A percentile compares a stretch with the other conserved stretches of the same genome.
These are phyloP conservation scores for Drosophila hydei DNA, from an alignment of 1,140 invertebrate genomes.

Conservation along the genomic window DNA sequence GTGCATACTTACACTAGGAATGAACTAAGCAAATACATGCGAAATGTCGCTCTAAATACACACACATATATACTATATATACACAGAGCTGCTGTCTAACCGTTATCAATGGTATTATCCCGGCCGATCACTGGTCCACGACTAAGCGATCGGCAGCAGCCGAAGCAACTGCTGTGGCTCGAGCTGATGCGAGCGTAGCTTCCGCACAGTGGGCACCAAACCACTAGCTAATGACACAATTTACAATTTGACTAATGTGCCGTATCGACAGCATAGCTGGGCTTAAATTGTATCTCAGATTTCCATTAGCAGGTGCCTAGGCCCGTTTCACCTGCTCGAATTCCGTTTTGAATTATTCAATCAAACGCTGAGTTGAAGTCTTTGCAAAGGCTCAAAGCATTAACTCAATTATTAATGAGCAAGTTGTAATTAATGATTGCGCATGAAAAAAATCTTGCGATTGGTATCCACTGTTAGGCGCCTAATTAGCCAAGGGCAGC, in stretches of 20 bases:
- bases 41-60: too few relatives aligned
- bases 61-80: not conserved
- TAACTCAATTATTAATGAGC: not conserved
- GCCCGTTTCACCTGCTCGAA: not conserved
- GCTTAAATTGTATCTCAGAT: too few relatives aligned
- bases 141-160: conserved; percentile 29
- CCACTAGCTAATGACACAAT: too few relatives aligned
- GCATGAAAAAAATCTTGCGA: not conserved
- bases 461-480: conserved; percentile 48
- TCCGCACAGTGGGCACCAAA: conserved; percentile 28
- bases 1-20: too few relatives aligned
- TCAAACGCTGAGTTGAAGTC: not conserved
- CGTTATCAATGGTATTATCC: conserved; percentile 7
- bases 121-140: conserved; percentile 41
- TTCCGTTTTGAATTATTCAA: not conserved
- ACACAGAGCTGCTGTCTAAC: not conserved
- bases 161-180: conserved; percentile 26
- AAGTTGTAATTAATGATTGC: conserved; percentile 4
- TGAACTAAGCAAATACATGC: too few relatives aligned
- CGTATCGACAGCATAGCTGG: too few relatives aligned
- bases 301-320: not conserved
- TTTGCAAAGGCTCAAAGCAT: not conserved
- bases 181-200: conserved; percentile 9
- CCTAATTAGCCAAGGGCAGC: conserved; percentile 71
- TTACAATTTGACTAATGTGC: too few relatives aligned